These are phyloP conservation scores for Corapipo altera DNA, from an alignment of 2,113 vertebrate genomes.

Conservation along the genomic window DNA sequence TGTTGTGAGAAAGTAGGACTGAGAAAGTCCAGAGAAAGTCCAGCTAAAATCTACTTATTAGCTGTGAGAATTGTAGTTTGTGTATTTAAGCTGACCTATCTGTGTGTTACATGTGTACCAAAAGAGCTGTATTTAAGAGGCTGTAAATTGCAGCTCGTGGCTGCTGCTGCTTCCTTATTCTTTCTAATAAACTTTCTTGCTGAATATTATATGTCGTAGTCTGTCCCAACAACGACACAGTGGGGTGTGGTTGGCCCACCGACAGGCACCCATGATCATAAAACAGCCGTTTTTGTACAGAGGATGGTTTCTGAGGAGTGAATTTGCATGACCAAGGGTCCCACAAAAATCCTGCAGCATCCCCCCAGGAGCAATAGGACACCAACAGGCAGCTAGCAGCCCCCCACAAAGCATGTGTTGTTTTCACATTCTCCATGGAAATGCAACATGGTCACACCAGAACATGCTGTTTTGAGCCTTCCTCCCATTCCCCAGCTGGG, in stretches of 20 bases:
- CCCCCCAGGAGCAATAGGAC: background rate
- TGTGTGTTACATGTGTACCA: no score
- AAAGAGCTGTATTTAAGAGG: no score
- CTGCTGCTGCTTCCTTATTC: no score
- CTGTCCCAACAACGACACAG: no score
- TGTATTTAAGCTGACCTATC: no score
- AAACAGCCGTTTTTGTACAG: background rate
- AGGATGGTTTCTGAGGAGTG: background rate
- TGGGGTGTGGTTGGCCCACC: background rate
- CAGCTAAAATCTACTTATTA: no score
- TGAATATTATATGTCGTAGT: no score
- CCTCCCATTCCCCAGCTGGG: background rate
- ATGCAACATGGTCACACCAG: background rate
- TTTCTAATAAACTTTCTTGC: no score
- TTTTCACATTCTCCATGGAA: background rate
- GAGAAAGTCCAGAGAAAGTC: no score
- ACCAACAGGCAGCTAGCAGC: fast-evolving
- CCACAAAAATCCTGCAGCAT: background rate
- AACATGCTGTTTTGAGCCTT: background rate
- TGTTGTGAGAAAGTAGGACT: no score
- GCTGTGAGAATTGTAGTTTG: no score
- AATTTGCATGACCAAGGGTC: background rate
- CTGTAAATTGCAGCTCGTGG: no score
- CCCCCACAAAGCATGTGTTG: background rate
- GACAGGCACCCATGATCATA: background rate